Evolutionary conservation across 2,113 vertebrate genomes (phyloP).

Genomic region (Vulpes lagopus): DNA sequence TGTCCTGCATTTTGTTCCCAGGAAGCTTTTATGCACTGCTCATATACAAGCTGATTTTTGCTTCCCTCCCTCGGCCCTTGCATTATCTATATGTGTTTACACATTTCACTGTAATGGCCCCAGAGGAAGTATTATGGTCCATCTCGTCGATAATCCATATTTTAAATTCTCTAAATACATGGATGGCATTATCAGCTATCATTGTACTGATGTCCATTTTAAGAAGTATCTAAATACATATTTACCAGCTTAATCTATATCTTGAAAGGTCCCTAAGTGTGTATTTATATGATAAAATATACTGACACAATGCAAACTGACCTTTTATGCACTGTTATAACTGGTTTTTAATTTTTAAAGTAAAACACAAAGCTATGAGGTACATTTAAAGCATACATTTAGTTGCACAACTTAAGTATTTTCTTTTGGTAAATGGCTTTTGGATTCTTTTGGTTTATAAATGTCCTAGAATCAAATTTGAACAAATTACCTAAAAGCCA

Average conservation of each 20-base stretch:
- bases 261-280: conserved; percentile 8
- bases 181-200: conserved; percentile 24
- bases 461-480: neutral
- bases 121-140: conserved; percentile 34
- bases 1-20: neutral
- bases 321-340: neutral
- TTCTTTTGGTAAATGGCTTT: neutral
- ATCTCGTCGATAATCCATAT: conserved; percentile 54
- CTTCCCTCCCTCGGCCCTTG: neutral
- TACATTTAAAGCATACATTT: neutral
- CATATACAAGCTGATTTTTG: neutral
- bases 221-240: conserved; percentile 49
- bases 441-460: neutral
- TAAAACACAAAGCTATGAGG: neutral
- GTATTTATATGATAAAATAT: neutral
- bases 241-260: neutral
- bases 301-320: conserved; percentile 8
- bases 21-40: neutral
- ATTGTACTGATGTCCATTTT: conserved; percentile 50
- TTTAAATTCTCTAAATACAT: conserved; percentile 13
- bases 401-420: neutral
- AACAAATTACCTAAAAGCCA: neutral
- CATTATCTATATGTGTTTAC: conserved; percentile 40
- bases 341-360: neutral
- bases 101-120: neutral